A percentile compares a stretch with the other conserved stretches of the same genome.
phyloP scores from a whole-genome alignment of 1,140 invertebrate genomes.

The Papilio polyxenes region DNA sequence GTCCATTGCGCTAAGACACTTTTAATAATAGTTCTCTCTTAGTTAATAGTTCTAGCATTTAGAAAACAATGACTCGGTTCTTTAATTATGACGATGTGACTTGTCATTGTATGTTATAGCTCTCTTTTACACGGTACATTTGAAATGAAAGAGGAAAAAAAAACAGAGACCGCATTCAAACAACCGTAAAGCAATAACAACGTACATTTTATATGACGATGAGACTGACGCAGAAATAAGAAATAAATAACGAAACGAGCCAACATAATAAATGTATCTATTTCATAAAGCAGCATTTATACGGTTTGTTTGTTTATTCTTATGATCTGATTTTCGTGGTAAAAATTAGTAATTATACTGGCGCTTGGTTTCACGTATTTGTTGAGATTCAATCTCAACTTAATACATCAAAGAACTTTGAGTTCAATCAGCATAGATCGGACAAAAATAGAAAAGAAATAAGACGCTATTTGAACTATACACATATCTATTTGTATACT shows the following conservation, averaged over 20 bases:
- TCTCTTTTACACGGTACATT: background rate
- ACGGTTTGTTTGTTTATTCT: background rate
- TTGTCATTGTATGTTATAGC: background rate
- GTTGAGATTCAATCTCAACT: too few species aligned
- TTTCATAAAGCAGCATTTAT: background rate
- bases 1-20: background rate
- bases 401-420: too few species aligned
- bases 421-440: too few species aligned
- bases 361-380: too few species aligned
- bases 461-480: too few species aligned
- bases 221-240: background rate
- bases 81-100: conserved; percentile 12
- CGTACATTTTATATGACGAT: background rate
- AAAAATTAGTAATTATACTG: too few species aligned
- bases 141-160: conserved; percentile 14
- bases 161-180: conserved; percentile 4
- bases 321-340: background rate
- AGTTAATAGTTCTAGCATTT: background rate
- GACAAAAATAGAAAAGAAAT: too few species aligned
- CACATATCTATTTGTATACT: too few species aligned
- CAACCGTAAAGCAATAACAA: conserved; percentile 3
- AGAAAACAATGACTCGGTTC: background rate
- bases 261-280: background rate
- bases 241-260: background rate
- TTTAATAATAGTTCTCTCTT: background rate